phyloP scores from a whole-genome alignment of 1,140 invertebrate species.

The Microplitis demolitor region DNA sequence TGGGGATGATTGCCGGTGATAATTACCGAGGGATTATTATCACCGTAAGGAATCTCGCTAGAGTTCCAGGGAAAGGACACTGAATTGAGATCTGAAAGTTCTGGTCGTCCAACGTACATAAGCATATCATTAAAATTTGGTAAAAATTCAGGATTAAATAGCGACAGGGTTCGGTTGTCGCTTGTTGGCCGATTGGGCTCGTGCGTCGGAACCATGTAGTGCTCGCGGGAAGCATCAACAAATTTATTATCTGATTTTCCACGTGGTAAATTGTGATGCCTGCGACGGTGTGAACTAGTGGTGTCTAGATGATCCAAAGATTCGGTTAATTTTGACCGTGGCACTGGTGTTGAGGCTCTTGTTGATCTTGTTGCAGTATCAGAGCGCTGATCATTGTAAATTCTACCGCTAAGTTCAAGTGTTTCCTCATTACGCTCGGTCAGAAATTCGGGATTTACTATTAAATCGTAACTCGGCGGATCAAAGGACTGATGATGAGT shows the following conservation, averaged over 20 bases:
- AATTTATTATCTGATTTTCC: not conserved
- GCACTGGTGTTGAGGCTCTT: conserved; percentile 5
- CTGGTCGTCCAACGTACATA: conserved; percentile 43
- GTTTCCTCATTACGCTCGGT: conserved; percentile 37
- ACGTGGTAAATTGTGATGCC: not conserved
- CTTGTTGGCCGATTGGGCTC: conserved; percentile 34
- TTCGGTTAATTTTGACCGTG: conserved; percentile 8
- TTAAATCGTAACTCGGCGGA: conserved; percentile 13
- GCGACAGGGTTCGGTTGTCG: conserved; percentile 47
- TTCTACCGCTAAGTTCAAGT: not conserved
- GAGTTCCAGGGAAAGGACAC: conserved; percentile 16
- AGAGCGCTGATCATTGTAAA: conserved; percentile 7
- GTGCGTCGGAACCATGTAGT: conserved; percentile 52
- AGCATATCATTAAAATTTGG: conserved; percentile 56
- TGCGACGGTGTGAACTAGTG: conserved; percentile 2
- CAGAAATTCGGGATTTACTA: conserved; percentile 38
- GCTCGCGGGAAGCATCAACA: conserved; percentile 30
- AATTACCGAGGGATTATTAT: not conserved
- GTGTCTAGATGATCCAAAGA: not conserved
- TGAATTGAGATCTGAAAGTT: not conserved
- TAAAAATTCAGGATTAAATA: conserved; percentile 56
- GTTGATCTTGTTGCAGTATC: conserved; percentile 10
- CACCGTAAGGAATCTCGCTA: not conserved
- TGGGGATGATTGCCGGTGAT: not conserved
- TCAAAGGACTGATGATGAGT: conserved; percentile 19